Conservation (phyloP, 2,888 invertebrate genomes). For the Nemotelus pantherinus region DNA sequence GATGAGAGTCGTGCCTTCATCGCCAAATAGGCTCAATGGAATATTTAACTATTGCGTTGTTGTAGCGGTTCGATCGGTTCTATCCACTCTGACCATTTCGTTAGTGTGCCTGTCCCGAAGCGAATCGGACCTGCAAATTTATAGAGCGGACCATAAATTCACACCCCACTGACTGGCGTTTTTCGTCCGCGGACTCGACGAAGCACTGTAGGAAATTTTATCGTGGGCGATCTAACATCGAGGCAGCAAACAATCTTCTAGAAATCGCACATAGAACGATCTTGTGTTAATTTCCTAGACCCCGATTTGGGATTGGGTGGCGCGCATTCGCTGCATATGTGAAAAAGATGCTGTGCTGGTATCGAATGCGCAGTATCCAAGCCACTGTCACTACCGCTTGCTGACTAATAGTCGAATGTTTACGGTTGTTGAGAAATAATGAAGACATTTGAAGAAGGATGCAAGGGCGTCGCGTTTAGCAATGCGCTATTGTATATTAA, state of each 20-base stretch:
- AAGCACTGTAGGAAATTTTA: constrained; percentile 18
- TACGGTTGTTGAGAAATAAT: constrained; percentile 13
- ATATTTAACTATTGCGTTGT: neutral
- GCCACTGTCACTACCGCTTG: neutral
- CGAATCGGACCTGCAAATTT: constrained; percentile 15
- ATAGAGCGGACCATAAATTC: constrained; percentile 20
- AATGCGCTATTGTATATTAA: neutral
- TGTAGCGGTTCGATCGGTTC: neutral
- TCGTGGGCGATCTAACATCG: constrained; percentile 32
- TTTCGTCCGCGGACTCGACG: neutral
- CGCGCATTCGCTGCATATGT: constrained; percentile 10
- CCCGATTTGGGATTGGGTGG: constrained; percentile 25
- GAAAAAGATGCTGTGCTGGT: constrained; percentile 7
- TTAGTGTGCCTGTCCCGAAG: neutral
- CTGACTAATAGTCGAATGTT: constrained; percentile 26
- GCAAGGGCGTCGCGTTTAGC: neutral
- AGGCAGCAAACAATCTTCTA: constrained; percentile 4
- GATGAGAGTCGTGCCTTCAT: constrained; percentile 3
- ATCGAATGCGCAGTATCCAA: neutral
- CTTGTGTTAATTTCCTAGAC: constrained; percentile 36
- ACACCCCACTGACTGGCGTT: neutral
- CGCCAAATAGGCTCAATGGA: neutral
- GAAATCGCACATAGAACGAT: constrained; percentile 5
- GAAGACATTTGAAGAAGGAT: neutral
- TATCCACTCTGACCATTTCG: neutral